Conservation (phyloP, 37 sponge, comb jelly and placozoan genomes). For the Cliona cf. orientalis region DNA sequence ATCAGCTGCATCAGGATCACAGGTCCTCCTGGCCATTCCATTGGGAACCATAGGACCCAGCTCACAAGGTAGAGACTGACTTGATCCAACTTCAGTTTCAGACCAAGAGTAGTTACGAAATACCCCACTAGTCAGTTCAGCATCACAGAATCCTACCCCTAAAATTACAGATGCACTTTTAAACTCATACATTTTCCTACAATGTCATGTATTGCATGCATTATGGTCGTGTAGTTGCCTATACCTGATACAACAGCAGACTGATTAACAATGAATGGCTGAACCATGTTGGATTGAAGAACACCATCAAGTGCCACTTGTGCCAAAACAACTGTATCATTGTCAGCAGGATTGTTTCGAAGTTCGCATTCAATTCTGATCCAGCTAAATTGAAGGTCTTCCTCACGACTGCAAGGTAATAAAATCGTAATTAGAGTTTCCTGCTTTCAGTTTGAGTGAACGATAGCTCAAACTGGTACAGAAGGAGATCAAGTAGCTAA, state of each 20-base stretch:
- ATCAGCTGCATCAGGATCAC: background rate
- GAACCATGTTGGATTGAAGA: background rate
- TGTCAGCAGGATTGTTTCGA: background rate
- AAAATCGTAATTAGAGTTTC: too few species aligned
- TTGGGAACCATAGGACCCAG: background rate
- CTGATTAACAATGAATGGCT: background rate
- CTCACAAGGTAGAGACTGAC: background rate
- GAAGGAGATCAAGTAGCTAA: too few species aligned
- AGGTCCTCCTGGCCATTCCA: background rate
- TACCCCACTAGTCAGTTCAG: background rate
- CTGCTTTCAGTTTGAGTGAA: too few species aligned
- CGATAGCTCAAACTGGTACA: too few species aligned
- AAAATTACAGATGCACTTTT: too few species aligned
- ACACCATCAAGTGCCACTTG: background rate
- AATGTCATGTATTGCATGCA: too few species aligned
- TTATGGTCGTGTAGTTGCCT: too few species aligned
- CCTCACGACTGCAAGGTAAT: too few species aligned
- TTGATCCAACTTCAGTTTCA: background rate
- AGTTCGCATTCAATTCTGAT: background rate
- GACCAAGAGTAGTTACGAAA: background rate
- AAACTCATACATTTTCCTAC: too few species aligned
- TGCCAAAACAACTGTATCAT: background rate
- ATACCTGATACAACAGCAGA: too few species aligned
- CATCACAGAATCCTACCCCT: background rate
- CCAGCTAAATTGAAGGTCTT: background rate